phyloP scores from a whole-genome alignment of 2,797 vertebrate genomes.

The Paedocypris micromegethes region DNA sequence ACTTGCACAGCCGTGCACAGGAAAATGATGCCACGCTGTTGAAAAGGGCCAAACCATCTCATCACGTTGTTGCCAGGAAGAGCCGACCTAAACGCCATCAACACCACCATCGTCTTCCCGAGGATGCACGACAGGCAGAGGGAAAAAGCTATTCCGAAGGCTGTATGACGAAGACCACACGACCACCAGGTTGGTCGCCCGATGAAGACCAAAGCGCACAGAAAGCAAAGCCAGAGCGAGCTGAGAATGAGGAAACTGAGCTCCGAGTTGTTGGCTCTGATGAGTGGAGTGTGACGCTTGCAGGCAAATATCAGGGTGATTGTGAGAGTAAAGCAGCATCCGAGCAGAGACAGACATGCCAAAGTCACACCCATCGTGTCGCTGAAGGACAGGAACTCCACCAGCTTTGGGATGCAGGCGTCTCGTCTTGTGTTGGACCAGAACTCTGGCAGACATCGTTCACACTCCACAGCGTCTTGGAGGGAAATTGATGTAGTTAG shows the following conservation, averaged over 20 bases:
- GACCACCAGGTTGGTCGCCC: slow-evolving; percentile 71
- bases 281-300: slow-evolving; percentile 64
- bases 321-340: slow-evolving; percentile 60
- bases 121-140: slow-evolving; percentile 73
- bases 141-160: slow-evolving; percentile 71
- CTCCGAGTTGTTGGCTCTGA: slow-evolving; percentile 72
- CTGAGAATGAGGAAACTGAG: slow-evolving; percentile 75
- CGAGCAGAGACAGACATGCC: slow-evolving; percentile 63
- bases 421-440: slow-evolving; percentile 70
- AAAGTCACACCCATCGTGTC: slow-evolving; percentile 69
- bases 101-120: slow-evolving; percentile 73
- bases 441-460: slow-evolving; percentile 66
- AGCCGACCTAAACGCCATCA: slow-evolving; percentile 71
- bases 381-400: slow-evolving; percentile 71
- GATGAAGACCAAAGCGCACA: slow-evolving; percentile 73
- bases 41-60: slow-evolving; percentile 65
- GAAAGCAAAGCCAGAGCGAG: slow-evolving; percentile 72
- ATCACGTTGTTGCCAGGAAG: slow-evolving; percentile 61
- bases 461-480: slow-evolving; percentile 73
- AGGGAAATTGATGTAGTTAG: not conserved
- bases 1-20: slow-evolving; percentile 69
- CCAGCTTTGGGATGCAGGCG: slow-evolving; percentile 66
- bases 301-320: slow-evolving; percentile 62
- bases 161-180: slow-evolving; percentile 72
- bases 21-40: slow-evolving; percentile 66